Evolutionary conservation across 1,140 invertebrate genomes (phyloP).

Genomic region (Lysiphlebus fabarum): DNA sequence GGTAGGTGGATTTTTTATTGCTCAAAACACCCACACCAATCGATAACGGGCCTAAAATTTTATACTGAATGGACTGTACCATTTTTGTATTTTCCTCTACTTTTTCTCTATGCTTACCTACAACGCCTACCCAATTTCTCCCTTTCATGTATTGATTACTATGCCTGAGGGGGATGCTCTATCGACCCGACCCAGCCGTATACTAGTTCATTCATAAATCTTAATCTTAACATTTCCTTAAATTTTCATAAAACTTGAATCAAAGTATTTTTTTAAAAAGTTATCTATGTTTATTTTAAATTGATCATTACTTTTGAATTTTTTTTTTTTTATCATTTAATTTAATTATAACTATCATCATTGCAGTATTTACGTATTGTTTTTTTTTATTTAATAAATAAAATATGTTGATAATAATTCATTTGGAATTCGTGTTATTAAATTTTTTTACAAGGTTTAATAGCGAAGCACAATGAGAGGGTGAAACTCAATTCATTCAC

Average conservation of each 20-base stretch:
- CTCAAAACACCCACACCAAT: constrained; percentile 43
- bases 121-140: constrained; percentile 28
- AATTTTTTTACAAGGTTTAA: background rate
- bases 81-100: constrained; percentile 37
- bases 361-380: too few relatives aligned
- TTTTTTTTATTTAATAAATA: too few relatives aligned
- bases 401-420: too few relatives aligned
- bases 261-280: too few relatives aligned
- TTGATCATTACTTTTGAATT: too few relatives aligned
- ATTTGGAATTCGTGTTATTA: background rate
- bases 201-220: constrained; percentile 51
- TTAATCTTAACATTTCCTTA: constrained; percentile 29
- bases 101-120: constrained; percentile 32
- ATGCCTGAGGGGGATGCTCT: constrained; percentile 42
- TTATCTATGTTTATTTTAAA: too few relatives aligned
- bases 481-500: too few relatives aligned
- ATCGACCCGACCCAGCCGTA: constrained; percentile 49
- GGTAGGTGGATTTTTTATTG: too few relatives aligned
- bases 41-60: constrained; percentile 42
- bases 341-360: too few relatives aligned
- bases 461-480: too few relatives aligned
- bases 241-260: too few relatives aligned
- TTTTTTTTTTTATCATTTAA: too few relatives aligned
- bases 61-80: constrained; percentile 51
- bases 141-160: constrained; percentile 45